Conservation (phyloP, 2,888 invertebrate species). For the Amblyjoppa proteus region DNA sequence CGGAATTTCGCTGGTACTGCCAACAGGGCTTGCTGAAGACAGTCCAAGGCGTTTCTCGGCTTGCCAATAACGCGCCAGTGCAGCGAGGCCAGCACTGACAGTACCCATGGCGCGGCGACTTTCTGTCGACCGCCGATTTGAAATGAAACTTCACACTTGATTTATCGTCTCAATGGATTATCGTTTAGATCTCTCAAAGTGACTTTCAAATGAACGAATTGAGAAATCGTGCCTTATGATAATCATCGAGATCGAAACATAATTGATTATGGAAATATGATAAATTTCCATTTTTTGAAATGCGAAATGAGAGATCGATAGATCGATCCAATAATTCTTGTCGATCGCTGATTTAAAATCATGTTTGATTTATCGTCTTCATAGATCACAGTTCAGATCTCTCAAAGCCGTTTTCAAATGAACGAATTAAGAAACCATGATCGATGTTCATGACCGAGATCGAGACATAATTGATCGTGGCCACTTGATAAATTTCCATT, state of each 20-base stretch:
- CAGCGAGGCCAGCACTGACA: constrained; percentile 90
- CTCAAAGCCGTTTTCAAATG: no score
- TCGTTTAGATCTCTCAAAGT: not conserved
- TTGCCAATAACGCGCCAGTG: constrained; percentile 92
- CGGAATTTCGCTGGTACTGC: constrained; percentile 87
- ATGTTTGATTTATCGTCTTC: not conserved
- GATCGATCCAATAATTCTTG: no score
- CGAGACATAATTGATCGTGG: no score
- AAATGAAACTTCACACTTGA: not conserved
- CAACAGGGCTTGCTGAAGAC: constrained; percentile 88
- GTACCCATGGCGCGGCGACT: constrained; percentile 90
- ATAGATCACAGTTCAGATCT: no score
- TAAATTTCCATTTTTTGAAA: not conserved
- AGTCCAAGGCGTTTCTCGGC: constrained; percentile 89
- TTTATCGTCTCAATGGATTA: not conserved
- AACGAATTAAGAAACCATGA: no score
- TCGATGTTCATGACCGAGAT: no score
- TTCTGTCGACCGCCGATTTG: constrained; percentile 85
- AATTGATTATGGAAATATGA: not conserved
- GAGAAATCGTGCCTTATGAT: not conserved
- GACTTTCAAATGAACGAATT: not conserved
- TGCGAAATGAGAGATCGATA: no score
- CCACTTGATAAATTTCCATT: no score
- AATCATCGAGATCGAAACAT: not conserved
- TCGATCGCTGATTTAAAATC: no score